These are phyloP conservation scores for Calliopum simillimum DNA, from an alignment of 2,888 invertebrate species.

Conservation along the genomic window DNA sequence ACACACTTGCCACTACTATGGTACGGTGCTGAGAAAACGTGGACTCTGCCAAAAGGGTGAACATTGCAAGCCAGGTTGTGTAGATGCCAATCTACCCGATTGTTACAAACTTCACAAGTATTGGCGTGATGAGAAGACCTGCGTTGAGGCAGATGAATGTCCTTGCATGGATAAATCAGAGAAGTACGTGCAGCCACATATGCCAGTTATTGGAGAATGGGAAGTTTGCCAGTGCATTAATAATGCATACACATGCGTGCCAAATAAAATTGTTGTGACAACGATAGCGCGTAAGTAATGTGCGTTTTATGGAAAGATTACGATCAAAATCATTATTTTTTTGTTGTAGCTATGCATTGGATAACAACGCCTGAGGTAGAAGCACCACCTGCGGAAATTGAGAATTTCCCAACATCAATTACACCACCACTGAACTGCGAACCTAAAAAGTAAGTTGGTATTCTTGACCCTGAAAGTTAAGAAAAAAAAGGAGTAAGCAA, in stretches of 20 bases:
- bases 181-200: constrained; percentile 78
- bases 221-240: constrained; percentile 84
- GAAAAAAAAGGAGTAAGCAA: not conserved
- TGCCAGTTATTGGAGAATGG: constrained; percentile 71
- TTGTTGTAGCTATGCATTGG: too few species aligned
- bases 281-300: constrained; percentile 4
- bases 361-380: not conserved
- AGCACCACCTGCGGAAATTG: not conserved
- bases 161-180: constrained; percentile 78
- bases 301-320: not conserved
- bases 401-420: constrained; percentile 53
- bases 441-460: constrained; percentile 61
- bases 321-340: too few species aligned
- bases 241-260: constrained; percentile 77
- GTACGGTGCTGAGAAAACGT: constrained; percentile 62
- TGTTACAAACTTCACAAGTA: constrained; percentile 72
- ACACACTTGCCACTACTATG: constrained; percentile 77
- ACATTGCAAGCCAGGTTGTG: constrained; percentile 62
- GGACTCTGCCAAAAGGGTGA: constrained; percentile 61
- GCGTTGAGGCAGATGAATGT: constrained; percentile 80
- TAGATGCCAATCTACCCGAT: constrained; percentile 61
- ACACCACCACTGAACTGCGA: constrained; percentile 69
- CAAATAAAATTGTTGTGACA: constrained; percentile 49
- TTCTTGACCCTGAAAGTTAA: not conserved
- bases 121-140: constrained; percentile 80